Conservation (phyloP, 2,113 vertebrate genomes). For the Gymnocephalus cernua region DNA sequence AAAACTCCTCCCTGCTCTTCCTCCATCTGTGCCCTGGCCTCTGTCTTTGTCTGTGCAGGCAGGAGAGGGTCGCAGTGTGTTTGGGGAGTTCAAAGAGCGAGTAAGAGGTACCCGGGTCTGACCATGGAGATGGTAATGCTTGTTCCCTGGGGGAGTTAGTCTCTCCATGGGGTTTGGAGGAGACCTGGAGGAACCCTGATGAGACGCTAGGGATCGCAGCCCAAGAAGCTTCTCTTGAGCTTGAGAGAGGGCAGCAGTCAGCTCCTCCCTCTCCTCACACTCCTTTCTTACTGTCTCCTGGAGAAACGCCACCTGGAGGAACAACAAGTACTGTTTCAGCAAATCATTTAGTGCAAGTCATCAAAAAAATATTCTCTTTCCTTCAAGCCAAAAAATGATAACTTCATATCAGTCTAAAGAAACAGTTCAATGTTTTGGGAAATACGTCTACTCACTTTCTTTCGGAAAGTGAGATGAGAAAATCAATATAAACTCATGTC, state of each 20-base stretch:
- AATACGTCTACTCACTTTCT: background rate
- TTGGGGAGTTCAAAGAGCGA: conserved; percentile 25
- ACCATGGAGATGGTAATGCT: conserved; percentile 31
- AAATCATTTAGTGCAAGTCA: background rate
- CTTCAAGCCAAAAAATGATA: background rate
- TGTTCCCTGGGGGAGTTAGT: background rate
- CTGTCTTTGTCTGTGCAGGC: conserved; percentile 36
- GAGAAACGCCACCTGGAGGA: conserved; percentile 86
- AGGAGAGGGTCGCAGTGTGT: conserved; percentile 38
- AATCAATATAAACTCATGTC: background rate
- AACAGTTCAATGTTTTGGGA: background rate
- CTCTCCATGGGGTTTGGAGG: conserved; percentile 51
- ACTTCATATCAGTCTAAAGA: background rate
- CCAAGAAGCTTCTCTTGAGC: conserved; percentile 87
- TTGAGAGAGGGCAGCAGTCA: conserved; percentile 88
- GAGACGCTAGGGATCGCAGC: conserved; percentile 70
- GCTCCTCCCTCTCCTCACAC: conserved; percentile 92
- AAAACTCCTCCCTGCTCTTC: conserved; percentile 7
- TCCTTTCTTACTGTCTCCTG: conserved; percentile 92
- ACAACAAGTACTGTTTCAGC: background rate
- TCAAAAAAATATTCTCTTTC: background rate
- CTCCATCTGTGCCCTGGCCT: conserved; percentile 30
- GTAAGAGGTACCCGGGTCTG: conserved; percentile 52
- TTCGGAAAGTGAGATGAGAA: background rate
- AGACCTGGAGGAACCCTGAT: conserved; percentile 48